Evolutionary conservation across 2,888 invertebrate genomes (phyloP).

Genomic region (Orthosia cruda): DNA sequence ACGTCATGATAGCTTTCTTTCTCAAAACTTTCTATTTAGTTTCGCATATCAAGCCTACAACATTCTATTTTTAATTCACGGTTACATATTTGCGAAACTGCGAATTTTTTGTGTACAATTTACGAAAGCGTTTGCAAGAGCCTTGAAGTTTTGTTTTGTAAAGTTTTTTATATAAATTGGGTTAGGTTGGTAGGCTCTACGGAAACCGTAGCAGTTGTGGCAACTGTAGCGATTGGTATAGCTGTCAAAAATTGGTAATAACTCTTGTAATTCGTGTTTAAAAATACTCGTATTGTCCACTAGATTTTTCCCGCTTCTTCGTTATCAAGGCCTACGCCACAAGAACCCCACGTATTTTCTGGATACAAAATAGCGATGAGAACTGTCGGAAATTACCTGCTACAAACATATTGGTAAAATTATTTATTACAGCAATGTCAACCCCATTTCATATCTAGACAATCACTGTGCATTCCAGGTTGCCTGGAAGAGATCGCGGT

Average conservation of each 20-base stretch:
- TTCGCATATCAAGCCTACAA: conserved; percentile 37
- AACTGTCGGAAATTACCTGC: neutral
- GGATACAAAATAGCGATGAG: neutral
- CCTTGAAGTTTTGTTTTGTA: conserved; percentile 9
- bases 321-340: neutral
- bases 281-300: too few species aligned
- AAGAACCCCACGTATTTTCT: neutral
- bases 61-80: conserved; percentile 27
- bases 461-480: too few species aligned
- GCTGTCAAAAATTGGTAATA: too few species aligned
- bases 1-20: conserved; percentile 47
- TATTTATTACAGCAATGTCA: too few species aligned
- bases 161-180: neutral
- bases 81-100: conserved; percentile 14
- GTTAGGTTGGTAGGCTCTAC: neutral
- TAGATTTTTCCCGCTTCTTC: too few species aligned
- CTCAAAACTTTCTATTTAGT: conserved; percentile 51
- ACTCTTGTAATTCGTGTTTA: too few species aligned
- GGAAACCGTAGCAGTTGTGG: neutral
- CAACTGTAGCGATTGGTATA: neutral
- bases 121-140: neutral
- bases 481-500: too few species aligned
- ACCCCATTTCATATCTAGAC: too few species aligned
- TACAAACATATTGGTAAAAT: neutral
- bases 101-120: conserved; percentile 4